Evolutionary conservation across 2,888 invertebrate genomes (phyloP).

Genomic region (Branchellion lobata): DNA sequence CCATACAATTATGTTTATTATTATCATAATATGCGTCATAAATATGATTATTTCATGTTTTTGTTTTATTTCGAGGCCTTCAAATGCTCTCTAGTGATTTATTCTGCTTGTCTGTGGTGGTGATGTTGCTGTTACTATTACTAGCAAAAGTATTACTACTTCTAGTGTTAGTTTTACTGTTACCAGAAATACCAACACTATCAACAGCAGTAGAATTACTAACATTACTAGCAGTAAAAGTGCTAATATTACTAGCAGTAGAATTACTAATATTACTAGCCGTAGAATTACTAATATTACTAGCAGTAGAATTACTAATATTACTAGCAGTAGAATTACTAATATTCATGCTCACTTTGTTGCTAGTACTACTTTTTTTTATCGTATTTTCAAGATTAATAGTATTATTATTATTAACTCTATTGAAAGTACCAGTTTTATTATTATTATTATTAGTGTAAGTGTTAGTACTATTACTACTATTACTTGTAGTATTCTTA

Average conservation of each 20-base stretch:
- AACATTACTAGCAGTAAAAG: not conserved
- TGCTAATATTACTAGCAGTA: not conserved
- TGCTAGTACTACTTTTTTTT: not conserved
- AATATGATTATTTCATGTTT: too few species aligned
- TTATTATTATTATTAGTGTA: not conserved
- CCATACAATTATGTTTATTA: too few species aligned
- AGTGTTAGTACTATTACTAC: not conserved
- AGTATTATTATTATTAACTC: not conserved
- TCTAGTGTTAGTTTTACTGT: not conserved
- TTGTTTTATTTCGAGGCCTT: too few species aligned
- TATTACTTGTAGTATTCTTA: not conserved
- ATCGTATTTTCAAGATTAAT: not conserved
- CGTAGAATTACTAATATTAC: conserved; percentile 10
- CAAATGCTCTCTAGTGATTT: too few species aligned
- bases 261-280: not conserved
- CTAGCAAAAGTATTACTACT: not conserved
- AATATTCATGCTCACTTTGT: not conserved
- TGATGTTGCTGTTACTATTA: conserved; percentile 1
- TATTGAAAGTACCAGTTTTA: conserved; percentile 52
- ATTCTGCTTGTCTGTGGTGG: too few species aligned
- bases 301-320: not conserved
- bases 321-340: conserved; percentile 12
- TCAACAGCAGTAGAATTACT: not conserved
- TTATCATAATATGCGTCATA: too few species aligned
- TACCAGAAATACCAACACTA: not conserved